Conservation (phyloP, 2,113 vertebrate species). For the Zosterops japonicus region DNA sequence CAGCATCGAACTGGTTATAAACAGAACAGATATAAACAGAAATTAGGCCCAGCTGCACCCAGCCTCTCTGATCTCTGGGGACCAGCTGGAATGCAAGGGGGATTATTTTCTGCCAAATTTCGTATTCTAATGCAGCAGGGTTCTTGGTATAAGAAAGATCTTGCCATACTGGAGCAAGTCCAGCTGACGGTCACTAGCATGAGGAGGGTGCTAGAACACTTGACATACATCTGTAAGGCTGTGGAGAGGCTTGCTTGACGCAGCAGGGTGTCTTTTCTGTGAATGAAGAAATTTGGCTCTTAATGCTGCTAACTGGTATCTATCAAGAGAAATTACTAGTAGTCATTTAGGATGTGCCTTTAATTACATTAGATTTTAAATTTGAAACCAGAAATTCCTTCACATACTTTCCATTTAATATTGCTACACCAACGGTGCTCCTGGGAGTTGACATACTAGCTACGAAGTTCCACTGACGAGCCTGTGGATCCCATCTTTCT, state of each 20-base stretch:
- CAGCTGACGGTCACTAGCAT: not conserved
- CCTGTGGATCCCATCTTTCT: slow-evolving; percentile 98
- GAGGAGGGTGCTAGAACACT: not conserved
- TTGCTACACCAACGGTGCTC: slow-evolving; percentile 96
- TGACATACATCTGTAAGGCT: not conserved
- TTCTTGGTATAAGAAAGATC: not conserved
- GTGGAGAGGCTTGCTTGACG: not conserved
- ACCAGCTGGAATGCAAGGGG: not conserved
- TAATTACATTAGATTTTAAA: not conserved
- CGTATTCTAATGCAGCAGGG: not conserved
- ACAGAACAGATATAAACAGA: not conserved
- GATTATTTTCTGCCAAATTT: not conserved
- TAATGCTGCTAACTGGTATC: not conserved
- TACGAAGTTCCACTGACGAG: slow-evolving; percentile 97
- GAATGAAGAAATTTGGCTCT: not conserved
- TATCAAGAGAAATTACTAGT: not conserved
- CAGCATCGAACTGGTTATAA: not conserved
- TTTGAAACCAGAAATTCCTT: not conserved
- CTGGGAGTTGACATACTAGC: slow-evolving; percentile 96
- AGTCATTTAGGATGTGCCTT: not conserved
- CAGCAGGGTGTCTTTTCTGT: not conserved
- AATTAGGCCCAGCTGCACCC: not conserved
- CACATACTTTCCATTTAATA: slow-evolving; percentile 93
- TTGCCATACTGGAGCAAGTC: not conserved
- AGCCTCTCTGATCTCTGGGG: not conserved